These are phyloP conservation scores for Melanostigma gelatinosum DNA, from an alignment of 2,113 vertebrate species.

Conservation along the genomic window DNA sequence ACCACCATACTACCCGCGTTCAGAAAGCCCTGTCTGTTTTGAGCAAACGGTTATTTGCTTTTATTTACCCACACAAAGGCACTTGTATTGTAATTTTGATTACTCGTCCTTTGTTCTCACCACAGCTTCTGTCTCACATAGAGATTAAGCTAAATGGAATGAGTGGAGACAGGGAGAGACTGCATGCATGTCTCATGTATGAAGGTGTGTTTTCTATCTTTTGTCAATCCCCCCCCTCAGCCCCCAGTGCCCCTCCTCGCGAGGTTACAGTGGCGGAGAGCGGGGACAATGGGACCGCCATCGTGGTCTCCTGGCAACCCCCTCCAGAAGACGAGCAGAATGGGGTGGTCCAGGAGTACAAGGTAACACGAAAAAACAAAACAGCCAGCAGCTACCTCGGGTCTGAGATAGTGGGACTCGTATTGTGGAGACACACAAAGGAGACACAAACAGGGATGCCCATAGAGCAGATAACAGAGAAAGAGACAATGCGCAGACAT, in stretches of 20 bases:
- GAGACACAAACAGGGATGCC: conserved; percentile 47
- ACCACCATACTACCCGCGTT: conserved; percentile 14
- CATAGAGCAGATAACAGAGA: conserved; percentile 46
- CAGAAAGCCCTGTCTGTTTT: conserved; percentile 37
- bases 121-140: conserved; percentile 38
- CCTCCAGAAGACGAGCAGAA: conserved; percentile 95
- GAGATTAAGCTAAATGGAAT: conserved; percentile 43
- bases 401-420: conserved; percentile 24
- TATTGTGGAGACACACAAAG: conserved; percentile 51
- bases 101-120: conserved; percentile 61
- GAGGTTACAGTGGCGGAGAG: conserved; percentile 93
- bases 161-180: conserved; percentile 6
- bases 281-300: conserved; percentile 93
- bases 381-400: conserved; percentile 2
- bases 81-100: conserved; percentile 20
- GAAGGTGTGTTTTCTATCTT: conserved; percentile 63
- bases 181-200: conserved; percentile 18
- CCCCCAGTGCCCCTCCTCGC: conserved; percentile 94
- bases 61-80: conserved; percentile 23
- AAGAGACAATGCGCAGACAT: conserved; percentile 47
- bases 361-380: conserved; percentile 82
- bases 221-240: conserved; percentile 77
- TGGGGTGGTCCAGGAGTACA: conserved; percentile 96
- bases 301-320: conserved; percentile 95
- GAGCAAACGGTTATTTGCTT: conserved; percentile 46